A percentile compares a stretch with the other conserved stretches of the same genome.
Evolutionary conservation across 2,888 invertebrate genomes (phyloP).

Genomic region (Phaonia tiefii): DNA sequence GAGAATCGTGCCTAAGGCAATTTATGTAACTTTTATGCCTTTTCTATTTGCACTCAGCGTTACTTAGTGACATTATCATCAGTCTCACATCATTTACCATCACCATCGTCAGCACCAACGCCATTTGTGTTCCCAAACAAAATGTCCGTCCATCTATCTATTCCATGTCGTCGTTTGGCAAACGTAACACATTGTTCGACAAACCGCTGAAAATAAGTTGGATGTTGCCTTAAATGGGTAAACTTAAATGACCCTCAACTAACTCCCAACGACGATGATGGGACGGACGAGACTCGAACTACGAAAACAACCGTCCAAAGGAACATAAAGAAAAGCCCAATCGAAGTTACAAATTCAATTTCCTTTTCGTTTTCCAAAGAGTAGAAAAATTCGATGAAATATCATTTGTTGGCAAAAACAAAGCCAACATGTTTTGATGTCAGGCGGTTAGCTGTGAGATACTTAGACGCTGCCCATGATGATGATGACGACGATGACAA

Average conservation of each 20-base stretch:
- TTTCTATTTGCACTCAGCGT: too few relatives aligned
- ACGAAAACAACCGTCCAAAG: constrained; percentile 1
- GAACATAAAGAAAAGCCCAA: too few relatives aligned
- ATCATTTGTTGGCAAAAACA: constrained; percentile 28
- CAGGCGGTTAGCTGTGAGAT: too few relatives aligned
- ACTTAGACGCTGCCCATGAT: not conserved
- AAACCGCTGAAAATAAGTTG: constrained; percentile 6
- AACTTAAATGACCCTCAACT: too few relatives aligned
- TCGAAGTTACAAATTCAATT: constrained; percentile 59
- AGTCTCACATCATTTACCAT: constrained; percentile 33
- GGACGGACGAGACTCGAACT: too few relatives aligned
- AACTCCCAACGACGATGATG: constrained; percentile 60
- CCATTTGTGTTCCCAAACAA: constrained; percentile 49
- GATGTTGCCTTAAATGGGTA: too few relatives aligned
- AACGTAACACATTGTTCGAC: constrained; percentile 46
- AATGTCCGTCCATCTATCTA: constrained; percentile 55
- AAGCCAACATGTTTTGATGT: too few relatives aligned
- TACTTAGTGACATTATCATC: constrained; percentile 25
- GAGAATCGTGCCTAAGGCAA: constrained; percentile 67
- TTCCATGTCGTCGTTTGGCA: constrained; percentile 48
- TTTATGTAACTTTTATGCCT: constrained; percentile 69
- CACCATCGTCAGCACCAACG: constrained; percentile 34
- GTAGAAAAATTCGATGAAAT: constrained; percentile 54
- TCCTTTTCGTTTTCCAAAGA: constrained; percentile 49
- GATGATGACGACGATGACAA: constrained; percentile 22